These are phyloP conservation scores for Gambelia wislizenii DNA, from an alignment of 2,797 vertebrate genomes.

Conservation along the genomic window DNA sequence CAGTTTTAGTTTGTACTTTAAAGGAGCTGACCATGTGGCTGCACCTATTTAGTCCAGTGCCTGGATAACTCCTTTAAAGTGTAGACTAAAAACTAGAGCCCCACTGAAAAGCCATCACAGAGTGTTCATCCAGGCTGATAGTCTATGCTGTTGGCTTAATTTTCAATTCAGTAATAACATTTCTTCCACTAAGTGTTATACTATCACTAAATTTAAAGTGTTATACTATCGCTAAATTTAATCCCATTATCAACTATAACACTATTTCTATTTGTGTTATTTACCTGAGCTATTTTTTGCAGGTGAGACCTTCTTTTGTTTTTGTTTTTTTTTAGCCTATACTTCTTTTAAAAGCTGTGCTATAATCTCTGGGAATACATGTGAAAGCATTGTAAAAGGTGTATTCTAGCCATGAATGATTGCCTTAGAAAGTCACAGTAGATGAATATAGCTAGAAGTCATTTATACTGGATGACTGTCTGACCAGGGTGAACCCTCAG, in stretches of 20 bases:
- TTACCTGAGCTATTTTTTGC: not conserved
- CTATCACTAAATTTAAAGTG: too few species aligned
- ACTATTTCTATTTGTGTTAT: not conserved
- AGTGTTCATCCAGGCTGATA: not conserved
- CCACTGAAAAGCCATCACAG: too few species aligned
- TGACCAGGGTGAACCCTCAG: not conserved
- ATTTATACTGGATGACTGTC: not conserved
- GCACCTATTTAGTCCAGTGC: too few species aligned
- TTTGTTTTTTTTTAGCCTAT: not conserved
- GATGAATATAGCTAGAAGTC: not conserved
- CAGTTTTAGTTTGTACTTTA: too few species aligned
- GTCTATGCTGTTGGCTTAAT: not conserved
- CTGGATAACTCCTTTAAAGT: too few species aligned
- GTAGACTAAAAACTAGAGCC: too few species aligned
- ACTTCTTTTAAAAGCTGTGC: not conserved
- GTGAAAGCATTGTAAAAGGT: not conserved
- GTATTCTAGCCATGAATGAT: not conserved
- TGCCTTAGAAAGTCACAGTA: not conserved
- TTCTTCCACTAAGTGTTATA: not conserved
- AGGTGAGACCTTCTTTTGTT: not conserved
- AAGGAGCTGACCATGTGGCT: too few species aligned
- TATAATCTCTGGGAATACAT: not conserved
- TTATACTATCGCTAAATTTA: too few species aligned
- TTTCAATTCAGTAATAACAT: not conserved
- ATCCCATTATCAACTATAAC: not conserved